These are phyloP conservation scores for Pangasius larnaudii DNA, from an alignment of 2,797 vertebrate genomes.

Conservation along the genomic window DNA sequence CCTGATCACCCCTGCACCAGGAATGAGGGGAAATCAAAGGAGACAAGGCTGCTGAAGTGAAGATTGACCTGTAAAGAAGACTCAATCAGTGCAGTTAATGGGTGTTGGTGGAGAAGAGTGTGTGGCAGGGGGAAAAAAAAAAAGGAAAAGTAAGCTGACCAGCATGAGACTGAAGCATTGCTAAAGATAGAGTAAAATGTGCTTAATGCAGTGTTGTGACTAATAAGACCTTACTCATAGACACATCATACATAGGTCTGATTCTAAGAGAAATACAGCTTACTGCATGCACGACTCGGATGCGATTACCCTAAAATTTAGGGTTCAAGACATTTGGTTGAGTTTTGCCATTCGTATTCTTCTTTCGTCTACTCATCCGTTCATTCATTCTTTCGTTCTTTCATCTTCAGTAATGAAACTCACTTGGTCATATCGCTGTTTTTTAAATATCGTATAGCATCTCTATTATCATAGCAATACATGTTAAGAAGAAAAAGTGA, in stretches of 20 bases:
- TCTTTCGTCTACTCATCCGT: neutral
- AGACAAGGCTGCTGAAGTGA: slow-evolving; percentile 61
- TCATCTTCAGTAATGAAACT: neutral
- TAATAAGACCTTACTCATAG: neutral
- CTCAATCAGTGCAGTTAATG: slow-evolving; percentile 61
- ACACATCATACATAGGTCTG: neutral
- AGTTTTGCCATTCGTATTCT: neutral
- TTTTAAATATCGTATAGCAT: neutral
- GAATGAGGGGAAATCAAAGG: slow-evolving; percentile 59
- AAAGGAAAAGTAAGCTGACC: neutral
- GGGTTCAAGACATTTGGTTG: neutral
- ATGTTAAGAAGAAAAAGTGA: neutral
- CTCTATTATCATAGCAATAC: neutral
- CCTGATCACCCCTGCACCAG: slow-evolving; percentile 30
- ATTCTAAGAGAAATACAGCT: neutral
- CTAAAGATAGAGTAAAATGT: neutral
- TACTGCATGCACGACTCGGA: neutral
- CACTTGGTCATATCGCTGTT: neutral
- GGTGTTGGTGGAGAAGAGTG: slow-evolving; percentile 45
- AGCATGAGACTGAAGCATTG: neutral
- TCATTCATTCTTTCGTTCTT: neutral
- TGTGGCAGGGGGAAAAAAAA: slow-evolving; percentile 36
- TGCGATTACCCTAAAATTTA: neutral
- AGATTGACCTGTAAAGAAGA: slow-evolving; percentile 63
- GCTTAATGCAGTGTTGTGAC: neutral